A percentile compares a stretch with the other conserved stretches of the same genome.
phyloP scores from a whole-genome alignment of 2,797 vertebrate species.

The Bradypodion ventrale region DNA sequence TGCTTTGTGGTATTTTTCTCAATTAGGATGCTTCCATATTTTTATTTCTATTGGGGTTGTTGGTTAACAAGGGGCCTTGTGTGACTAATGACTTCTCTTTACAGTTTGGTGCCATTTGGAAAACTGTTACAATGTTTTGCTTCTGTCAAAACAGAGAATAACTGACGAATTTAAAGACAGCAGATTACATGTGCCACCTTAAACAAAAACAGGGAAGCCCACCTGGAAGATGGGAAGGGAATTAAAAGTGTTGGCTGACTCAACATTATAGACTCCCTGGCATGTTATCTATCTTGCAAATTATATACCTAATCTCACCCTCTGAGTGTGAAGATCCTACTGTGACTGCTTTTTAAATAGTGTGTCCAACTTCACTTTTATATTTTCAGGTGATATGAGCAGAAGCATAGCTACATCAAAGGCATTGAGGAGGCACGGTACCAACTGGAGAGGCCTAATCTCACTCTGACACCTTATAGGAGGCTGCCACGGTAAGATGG shows the following conservation, averaged over 20 bases:
- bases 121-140: not conserved
- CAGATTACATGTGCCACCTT: not conserved
- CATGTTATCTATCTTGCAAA: not conserved
- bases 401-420: conserved; percentile 31
- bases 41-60: no score
- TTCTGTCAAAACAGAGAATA: not conserved
- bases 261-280: not conserved
- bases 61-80: not conserved
- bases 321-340: not conserved
- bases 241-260: not conserved
- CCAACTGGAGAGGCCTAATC: conserved; percentile 3
- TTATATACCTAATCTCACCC: conserved; percentile 4
- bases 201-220: not conserved
- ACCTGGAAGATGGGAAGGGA: not conserved
- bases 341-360: conserved; percentile 4
- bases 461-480: conserved; percentile 6
- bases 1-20: not conserved
- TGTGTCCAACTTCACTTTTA: conserved; percentile 1
- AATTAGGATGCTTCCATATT: not conserved
- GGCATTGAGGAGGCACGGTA: not conserved
- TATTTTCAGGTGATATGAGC: conserved; percentile 9
- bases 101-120: not conserved
- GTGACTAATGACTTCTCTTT: not conserved
- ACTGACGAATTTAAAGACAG: not conserved
- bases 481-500: not conserved